Base-by-base conservation (phyloP, 2,113 vertebrate genomes). In the Centropus unirufus region DNA sequence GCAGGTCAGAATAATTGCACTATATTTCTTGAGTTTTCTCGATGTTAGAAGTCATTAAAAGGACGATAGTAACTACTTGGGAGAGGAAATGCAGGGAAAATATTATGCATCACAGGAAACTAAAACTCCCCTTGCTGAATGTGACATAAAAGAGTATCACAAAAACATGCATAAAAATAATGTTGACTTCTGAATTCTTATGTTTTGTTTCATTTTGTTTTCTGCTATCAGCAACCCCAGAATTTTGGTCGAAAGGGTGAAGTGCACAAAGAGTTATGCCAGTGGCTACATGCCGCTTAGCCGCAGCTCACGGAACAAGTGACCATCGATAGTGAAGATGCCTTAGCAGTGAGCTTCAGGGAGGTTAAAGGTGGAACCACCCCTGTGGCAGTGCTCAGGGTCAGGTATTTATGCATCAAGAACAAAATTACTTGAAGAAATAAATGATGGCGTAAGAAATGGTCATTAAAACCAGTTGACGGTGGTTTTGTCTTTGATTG, bases 1-100 rank as follows among this genome's bases (percentile, higher is more conserved):
- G 78, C 61, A 74, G 58, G 83, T 93, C 6, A 57, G 47, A 88
- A 97, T 68, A 93, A 94, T 89, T 96, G 80, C 63, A 30, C 22
- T 69, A 1, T 83, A 80, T 93, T 93, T 96, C 91, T 74, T 55
- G 52, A 90, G 85, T 72, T 87, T 85, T 66, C 44, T 90, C 54
- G 21, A 30, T 30, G 51, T 64, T 89, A 66, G 64, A 59, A 72
- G 81, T 89, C 68, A 58, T 91, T 95, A 78, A 79, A 76, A 86
- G 63, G 52, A 86, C 30, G 66, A 27, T 55, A 74, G 39, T 67
- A 95, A 86, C 55, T 91, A 57, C 59, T 52, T 75, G 54, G 49
- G 54, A 87, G 51, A 46, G 22, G 44, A 75, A 77, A 95, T 92
- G 64, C 19, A 61, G 90, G 67, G 83, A 95, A 91, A 84, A 70